Evolutionary conservation across 2,888 invertebrate genomes (phyloP).

Genomic region (Rhimphoctona megacephalus): DNA sequence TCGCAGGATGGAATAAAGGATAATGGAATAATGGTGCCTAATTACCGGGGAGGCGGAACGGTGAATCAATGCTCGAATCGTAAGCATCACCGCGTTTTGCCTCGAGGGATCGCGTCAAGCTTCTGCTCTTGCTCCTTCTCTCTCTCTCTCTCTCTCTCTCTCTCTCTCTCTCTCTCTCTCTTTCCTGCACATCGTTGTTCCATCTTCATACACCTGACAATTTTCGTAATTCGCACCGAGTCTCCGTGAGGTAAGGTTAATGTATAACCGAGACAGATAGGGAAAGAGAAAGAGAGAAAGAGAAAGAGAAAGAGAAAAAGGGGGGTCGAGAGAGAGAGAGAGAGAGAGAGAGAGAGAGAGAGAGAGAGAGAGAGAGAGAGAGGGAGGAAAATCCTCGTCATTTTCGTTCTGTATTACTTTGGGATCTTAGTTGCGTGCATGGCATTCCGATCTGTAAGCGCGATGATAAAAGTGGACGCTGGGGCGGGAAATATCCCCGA

Average conservation of each 20-base stretch:
- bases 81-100: conserved; percentile 57
- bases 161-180: background rate
- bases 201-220: conserved; percentile 50
- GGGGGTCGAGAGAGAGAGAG: background rate
- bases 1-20: conserved; percentile 58
- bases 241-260: conserved; percentile 37
- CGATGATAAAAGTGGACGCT: conserved; percentile 8
- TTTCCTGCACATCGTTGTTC: background rate
- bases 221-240: conserved; percentile 64
- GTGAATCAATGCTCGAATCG: conserved; percentile 66
- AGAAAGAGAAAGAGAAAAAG: background rate
- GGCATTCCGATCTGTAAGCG: background rate
- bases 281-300: background rate
- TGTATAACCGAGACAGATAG: background rate
- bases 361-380: background rate
- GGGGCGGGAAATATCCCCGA: conserved; percentile 2
- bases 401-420: conserved; percentile 16
- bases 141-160: background rate
- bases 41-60: conserved; percentile 58
- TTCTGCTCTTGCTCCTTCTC: conserved; percentile 43
- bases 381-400: background rate
- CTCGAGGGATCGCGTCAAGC: conserved; percentile 54
- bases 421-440: background rate
- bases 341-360: background rate
- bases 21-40: conserved; percentile 68